phyloP scores from a whole-genome alignment of 2,797 vertebrate genomes.

The Sebastes cheni region DNA sequence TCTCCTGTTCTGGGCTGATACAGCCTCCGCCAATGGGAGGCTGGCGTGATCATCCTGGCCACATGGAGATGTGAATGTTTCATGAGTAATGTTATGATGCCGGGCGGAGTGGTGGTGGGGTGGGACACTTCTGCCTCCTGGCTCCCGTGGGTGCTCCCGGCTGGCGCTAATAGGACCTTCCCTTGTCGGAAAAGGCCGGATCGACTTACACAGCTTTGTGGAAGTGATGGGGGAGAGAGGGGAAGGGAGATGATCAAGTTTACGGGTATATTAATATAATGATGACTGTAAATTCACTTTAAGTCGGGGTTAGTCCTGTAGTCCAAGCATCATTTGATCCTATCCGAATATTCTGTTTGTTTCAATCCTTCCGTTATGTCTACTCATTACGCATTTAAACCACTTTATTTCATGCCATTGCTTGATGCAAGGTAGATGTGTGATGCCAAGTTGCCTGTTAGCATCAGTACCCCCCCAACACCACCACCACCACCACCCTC shows the following conservation, averaged over 20 bases:
- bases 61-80: constrained; percentile 81
- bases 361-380: constrained; percentile 2
- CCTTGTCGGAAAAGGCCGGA: constrained; percentile 63
- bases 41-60: constrained; percentile 65
- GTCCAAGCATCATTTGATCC: constrained; percentile 9
- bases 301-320: not conserved
- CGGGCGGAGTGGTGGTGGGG: constrained; percentile 42
- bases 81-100: constrained; percentile 79
- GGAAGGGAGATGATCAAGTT: constrained; percentile 26
- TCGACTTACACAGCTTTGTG: constrained; percentile 70
- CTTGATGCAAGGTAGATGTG: not conserved
- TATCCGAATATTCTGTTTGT: not conserved
- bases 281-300: constrained; percentile 15
- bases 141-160: constrained; percentile 66
- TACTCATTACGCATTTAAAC: not conserved
- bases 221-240: constrained; percentile 40
- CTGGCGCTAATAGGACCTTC: constrained; percentile 78
- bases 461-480: constrained; percentile 32
- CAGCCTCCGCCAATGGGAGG: constrained; percentile 74
- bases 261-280: constrained; percentile 5
- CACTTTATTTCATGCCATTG: constrained; percentile 5
- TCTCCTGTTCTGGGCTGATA: constrained; percentile 84
- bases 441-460: constrained; percentile 50
- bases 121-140: constrained; percentile 59
- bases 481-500: not conserved